Conservation (phyloP, 1,140 invertebrate species). For the Aphelenchoides fujianensis region DNA sequence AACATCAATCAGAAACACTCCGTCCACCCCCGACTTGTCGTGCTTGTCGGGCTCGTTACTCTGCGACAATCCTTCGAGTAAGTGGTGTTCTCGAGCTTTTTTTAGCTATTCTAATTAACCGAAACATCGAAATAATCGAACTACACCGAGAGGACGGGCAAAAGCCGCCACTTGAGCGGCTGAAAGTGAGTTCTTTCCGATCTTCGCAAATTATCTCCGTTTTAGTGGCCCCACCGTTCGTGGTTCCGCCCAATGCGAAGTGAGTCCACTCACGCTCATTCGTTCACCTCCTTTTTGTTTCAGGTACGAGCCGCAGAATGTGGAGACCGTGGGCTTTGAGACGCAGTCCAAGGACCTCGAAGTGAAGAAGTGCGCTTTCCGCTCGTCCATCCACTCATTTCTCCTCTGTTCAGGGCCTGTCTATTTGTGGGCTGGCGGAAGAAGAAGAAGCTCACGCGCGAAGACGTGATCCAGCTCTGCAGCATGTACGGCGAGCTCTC, state of each 20-base stretch:
- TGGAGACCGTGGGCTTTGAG: not conserved
- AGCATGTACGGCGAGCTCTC: not conserved
- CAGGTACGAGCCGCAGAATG: conserved; percentile 4
- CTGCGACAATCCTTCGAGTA: not conserved
- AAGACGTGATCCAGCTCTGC: conserved; percentile 4
- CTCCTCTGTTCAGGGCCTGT: not conserved
- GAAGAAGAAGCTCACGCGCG: not conserved
- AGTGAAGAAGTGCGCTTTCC: not conserved
- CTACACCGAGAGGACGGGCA: not conserved
- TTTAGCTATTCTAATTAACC: too few relatives aligned
- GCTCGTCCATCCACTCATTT: not conserved
- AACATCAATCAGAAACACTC: too few relatives aligned
- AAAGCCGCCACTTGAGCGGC: not conserved
- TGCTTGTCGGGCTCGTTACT: too few relatives aligned
- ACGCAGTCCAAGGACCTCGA: not conserved
- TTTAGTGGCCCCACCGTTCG: too few relatives aligned
- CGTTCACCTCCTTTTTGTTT: not conserved
- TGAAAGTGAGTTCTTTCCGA: not conserved
- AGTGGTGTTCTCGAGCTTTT: not conserved
- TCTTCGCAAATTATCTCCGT: too few relatives aligned
- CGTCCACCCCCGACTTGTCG: too few relatives aligned
- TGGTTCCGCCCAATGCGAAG: conserved; percentile 13
- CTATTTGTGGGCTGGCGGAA: not conserved
- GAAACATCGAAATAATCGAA: not conserved
- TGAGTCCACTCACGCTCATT: not conserved